These are phyloP conservation scores for Galeruca laticollis DNA, from an alignment of 2,888 invertebrate genomes.

Conservation along the genomic window DNA sequence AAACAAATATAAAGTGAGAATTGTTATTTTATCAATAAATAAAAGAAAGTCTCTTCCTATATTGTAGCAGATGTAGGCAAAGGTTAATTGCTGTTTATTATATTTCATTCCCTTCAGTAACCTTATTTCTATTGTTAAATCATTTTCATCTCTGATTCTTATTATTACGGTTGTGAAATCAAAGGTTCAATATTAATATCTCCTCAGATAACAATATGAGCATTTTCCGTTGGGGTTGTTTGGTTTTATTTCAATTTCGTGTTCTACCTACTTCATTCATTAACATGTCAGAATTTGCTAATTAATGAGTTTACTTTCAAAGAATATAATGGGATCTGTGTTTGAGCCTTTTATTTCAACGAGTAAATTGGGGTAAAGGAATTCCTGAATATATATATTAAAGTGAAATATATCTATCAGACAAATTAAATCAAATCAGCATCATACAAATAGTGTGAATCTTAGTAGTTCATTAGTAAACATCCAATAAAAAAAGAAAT, in stretches of 20 bases:
- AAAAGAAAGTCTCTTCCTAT: background rate
- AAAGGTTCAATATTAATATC: background rate
- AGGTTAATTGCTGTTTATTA: background rate
- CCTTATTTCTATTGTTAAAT: background rate
- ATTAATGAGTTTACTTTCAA: background rate
- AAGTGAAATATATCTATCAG: no score
- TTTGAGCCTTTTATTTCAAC: background rate
- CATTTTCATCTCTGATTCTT: background rate
- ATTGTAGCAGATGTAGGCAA: background rate
- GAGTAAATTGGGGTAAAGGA: background rate
- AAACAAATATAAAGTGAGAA: no score
- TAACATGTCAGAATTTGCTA: background rate
- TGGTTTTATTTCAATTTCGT: background rate
- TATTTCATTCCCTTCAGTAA: background rate
- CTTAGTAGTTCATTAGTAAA: no score
- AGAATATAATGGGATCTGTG: background rate
- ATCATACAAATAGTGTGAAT: no score
- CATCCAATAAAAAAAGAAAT: no score
- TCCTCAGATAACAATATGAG: background rate
- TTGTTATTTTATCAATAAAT: no score
- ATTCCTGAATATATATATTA: background rate
- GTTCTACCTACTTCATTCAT: background rate
- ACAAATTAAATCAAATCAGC: no score
- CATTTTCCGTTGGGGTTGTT: background rate
- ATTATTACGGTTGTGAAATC: conserved; percentile 2